Conservation (phyloP, 2,888 invertebrate genomes). For the Osedax fenrisi region DNA sequence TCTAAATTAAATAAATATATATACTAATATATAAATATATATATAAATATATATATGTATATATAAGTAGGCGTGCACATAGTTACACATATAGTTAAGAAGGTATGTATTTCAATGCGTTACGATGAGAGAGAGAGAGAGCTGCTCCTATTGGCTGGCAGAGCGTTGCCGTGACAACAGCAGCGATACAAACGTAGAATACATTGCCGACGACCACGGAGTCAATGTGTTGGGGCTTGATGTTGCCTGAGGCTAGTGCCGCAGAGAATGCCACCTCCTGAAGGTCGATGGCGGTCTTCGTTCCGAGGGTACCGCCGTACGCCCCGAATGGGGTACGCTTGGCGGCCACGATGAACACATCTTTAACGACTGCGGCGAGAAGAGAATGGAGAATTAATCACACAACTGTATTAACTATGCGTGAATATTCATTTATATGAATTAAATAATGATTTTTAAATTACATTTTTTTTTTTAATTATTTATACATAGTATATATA, state of each 20-base stretch:
- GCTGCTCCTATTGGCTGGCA: too few relatives aligned
- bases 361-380: conserved; percentile 37
- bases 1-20: not conserved
- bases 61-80: not conserved
- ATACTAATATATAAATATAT: not conserved
- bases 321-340: conserved; percentile 93
- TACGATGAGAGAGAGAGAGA: too few relatives aligned
- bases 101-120: too few relatives aligned
- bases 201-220: conserved; percentile 81
- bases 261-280: conserved; percentile 58
- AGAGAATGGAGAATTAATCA: not conserved
- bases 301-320: conserved; percentile 61
- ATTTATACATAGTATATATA: too few relatives aligned
- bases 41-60: not conserved
- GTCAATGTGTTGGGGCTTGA: conserved; percentile 75
- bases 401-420: not conserved
- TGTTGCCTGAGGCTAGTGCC: conserved; percentile 49
- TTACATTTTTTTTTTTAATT: too few relatives aligned
- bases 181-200: conserved; percentile 57
- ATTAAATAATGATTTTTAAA: too few relatives aligned
- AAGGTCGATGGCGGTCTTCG: conserved; percentile 55
- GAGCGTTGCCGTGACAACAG: too few relatives aligned
- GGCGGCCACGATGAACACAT: conserved; percentile 64
- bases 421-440: not conserved
- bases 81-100: too few relatives aligned